Base-by-base conservation (phyloP, 2,113 vertebrate species). In the Chascanopsetta lugubris region DNA sequence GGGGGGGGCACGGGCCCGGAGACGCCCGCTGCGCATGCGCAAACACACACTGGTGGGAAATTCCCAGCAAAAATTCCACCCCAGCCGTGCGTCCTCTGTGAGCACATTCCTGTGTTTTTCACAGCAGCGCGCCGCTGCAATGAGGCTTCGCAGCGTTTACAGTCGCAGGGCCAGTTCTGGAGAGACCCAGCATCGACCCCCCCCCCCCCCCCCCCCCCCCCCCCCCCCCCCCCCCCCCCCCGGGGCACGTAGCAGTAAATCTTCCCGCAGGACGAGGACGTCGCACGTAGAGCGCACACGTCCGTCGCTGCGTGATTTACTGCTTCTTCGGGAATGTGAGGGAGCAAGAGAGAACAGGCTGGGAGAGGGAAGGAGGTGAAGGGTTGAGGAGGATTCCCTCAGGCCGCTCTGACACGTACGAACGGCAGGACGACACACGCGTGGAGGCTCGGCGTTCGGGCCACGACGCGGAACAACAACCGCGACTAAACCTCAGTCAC, bases 31-130 rank as follows among this genome's bases (percentile, higher is more conserved):
- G 22, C 49, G 54, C 77, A 65, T 65, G 75, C 43, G 76, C 79
- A 48, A 48, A 36, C 55, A 48, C 56, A 68, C 61, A 51, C 70
- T 58, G 20, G 68, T 80, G 90, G 90, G 90, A 90, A 90, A 85
- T 91, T 89, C 90, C 90, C 87, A 77, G 80, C 72, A 72, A 87
- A 85, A 88, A 87, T 87, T 91, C 88, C 84, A 75, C 82, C 82
- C 78, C 5, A 82, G 72, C 72, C 72, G 82, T n/a, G n/a, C n/a
- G n/a, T 79, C 75, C 67, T 62, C 75, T 53, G 74, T 50, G 82
- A 80, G 82, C 69, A 69, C 89, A 91, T 91, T 90, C 89, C 80
- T 86, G 70, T 24, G 61, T 82, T 79, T 73, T 84, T 88, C 63
- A 78, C 47, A 81, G 85, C 77, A 77, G 85, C 72, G 75, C 5